Conservation (phyloP, 2,888 invertebrate genomes). For the Nemapogon koenigi region DNA sequence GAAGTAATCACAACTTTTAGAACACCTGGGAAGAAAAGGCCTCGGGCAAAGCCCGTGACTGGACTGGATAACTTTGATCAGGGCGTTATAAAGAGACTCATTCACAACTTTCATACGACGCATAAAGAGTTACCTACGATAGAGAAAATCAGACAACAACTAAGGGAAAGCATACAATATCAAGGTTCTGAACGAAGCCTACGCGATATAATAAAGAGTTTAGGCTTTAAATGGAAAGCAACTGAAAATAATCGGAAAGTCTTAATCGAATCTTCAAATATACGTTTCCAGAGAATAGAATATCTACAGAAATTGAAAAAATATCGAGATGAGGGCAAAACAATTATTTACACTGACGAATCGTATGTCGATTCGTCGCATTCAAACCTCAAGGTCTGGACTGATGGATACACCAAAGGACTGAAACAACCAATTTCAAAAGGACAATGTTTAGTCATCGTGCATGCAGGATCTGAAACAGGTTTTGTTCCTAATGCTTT, state of each 20-base stretch:
- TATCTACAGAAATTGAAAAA: constrained; percentile 17
- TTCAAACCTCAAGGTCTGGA: constrained; percentile 14
- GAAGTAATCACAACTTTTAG: too few species aligned
- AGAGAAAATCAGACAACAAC: constrained; percentile 16
- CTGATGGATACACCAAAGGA: constrained; percentile 14
- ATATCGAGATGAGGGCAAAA: constrained; percentile 11
- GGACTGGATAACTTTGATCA: constrained; percentile 22
- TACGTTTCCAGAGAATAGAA: constrained; percentile 19
- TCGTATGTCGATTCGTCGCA: constrained; percentile 11
- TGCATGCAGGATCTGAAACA: constrained; percentile 13
- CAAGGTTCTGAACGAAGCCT: constrained; percentile 17
- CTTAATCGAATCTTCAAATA: constrained; percentile 17
- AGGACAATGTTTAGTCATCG: constrained; percentile 17
- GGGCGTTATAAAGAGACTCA: constrained; percentile 22
- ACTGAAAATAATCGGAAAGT: constrained; percentile 20
- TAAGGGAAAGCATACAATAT: constrained; percentile 15
- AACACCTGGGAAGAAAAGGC: constrained; percentile 1
- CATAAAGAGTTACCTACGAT: constrained; percentile 23
- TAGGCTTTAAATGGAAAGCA: constrained; percentile 20
- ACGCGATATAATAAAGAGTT: constrained; percentile 16
- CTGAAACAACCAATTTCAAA: constrained; percentile 18
- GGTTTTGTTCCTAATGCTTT: constrained; percentile 17
- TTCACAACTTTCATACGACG: constrained; percentile 23
- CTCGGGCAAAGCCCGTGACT: constrained; percentile 17
- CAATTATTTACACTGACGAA: constrained; percentile 15